These are phyloP conservation scores for Hirudinaria manillensis DNA, from an alignment of 2,888 invertebrate species.

Conservation along the genomic window DNA sequence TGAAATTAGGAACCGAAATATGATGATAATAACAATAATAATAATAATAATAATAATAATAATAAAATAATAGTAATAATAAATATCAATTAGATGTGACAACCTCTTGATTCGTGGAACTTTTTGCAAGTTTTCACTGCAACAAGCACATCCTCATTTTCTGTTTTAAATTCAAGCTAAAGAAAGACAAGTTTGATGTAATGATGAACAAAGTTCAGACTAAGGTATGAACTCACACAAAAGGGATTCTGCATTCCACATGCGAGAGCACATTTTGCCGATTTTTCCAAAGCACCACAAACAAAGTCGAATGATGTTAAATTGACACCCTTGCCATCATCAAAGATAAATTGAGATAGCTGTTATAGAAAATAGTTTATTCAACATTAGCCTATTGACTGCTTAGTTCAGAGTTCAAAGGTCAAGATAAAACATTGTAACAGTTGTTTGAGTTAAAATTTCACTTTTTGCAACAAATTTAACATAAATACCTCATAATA, in stretches of 20 bases:
- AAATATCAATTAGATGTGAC: constrained; percentile 18
- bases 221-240: not conserved
- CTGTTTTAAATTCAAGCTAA: constrained; percentile 61
- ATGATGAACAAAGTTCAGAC: not conserved
- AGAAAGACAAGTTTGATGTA: constrained; percentile 21
- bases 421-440: too few species aligned
- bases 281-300: constrained; percentile 5
- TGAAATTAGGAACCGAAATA: constrained; percentile 41
- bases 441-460: too few species aligned
- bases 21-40: not conserved
- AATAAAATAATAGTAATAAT: not conserved
- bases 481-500: constrained; percentile 60
- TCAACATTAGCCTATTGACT: too few species aligned
- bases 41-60: constrained; percentile 4
- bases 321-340: constrained; percentile 1
- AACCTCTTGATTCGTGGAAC: constrained; percentile 68
- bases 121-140: constrained; percentile 86
- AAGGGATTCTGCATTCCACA: not conserved
- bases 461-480: not conserved
- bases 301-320: not conserved
- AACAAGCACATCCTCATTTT: constrained; percentile 66
- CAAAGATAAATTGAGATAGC: not conserved
- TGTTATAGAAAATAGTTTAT: too few species aligned
- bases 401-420: not conserved
- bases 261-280: not conserved